Percentiles rank a stretch among this genome's conserved stretches.
Evolutionary conservation across 2,888 invertebrate genomes (phyloP).

Genomic region (Drosophila atroscutellata): DNA sequence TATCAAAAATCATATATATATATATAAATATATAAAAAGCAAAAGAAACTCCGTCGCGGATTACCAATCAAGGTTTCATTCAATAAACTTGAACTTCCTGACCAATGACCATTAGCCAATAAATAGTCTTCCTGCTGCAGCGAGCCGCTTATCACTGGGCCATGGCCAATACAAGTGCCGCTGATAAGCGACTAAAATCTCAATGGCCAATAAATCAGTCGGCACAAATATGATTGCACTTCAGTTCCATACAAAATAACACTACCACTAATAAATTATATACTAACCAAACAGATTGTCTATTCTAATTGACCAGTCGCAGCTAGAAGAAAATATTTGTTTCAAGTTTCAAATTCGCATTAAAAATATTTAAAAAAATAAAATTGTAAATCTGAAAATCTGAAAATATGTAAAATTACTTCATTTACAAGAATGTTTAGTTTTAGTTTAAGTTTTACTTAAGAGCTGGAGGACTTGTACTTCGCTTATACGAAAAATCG

Average conservation of each 20-base stretch:
- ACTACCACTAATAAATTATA: neutral
- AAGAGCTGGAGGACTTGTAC: neutral
- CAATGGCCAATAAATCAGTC: slow-evolving; percentile 62
- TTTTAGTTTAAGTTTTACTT: neutral
- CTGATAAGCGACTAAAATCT: slow-evolving; percentile 45
- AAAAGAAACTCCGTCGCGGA: neutral
- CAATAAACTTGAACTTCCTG: slow-evolving; percentile 49
- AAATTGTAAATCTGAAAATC: neutral
- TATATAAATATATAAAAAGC: no score
- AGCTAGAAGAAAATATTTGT: neutral
- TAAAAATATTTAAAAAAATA: neutral
- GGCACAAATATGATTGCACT: slow-evolving; percentile 37
- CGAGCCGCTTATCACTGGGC: slow-evolving; percentile 54
- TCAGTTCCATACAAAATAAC: slow-evolving; percentile 10
- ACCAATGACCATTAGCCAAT: slow-evolving; percentile 33
- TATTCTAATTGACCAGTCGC: slow-evolving; percentile 11
- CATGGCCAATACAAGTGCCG: slow-evolving; percentile 48
- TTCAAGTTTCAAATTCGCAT: neutral
- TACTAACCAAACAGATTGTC: slow-evolving; percentile 13
- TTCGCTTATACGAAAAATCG: neutral
- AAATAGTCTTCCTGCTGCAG: slow-evolving; percentile 45
- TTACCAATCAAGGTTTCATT: neutral
- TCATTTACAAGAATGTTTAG: neutral
- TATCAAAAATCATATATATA: neutral
- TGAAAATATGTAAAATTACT: neutral